Percentiles rank a stretch among this genome's conserved stretches.
Conservation (phyloP, 2,888 invertebrate genomes). For the Acleris cristana region DNA sequence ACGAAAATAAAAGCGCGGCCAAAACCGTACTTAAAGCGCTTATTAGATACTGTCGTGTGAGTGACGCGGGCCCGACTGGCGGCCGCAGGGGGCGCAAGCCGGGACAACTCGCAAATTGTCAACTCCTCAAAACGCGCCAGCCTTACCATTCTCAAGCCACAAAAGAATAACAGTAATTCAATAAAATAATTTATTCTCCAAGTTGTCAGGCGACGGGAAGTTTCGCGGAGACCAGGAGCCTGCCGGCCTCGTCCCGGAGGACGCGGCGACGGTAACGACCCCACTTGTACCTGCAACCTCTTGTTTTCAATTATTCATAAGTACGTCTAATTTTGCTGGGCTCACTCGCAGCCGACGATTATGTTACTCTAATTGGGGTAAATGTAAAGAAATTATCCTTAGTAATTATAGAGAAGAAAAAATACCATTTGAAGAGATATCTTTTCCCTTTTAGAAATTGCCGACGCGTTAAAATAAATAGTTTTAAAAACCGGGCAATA, state of each 20-base stretch:
- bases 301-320: conserved; percentile 76
- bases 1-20: too few relatives aligned
- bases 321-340: conserved; percentile 64
- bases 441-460: too few relatives aligned
- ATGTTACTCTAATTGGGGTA: conserved; percentile 54
- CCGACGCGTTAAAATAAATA: too few relatives aligned
- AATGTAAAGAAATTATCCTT: too few relatives aligned
- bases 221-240: conserved; percentile 64
- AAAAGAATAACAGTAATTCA: conserved; percentile 50
- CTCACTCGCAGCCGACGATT: conserved; percentile 54
- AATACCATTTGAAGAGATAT: too few relatives aligned
- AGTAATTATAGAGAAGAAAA: too few relatives aligned
- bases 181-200: conserved; percentile 58
- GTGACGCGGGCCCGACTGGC: not conserved
- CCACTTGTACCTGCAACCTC: conserved; percentile 71
- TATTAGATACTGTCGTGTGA: too few relatives aligned
- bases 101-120: conserved; percentile 18
- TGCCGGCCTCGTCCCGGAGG: conserved; percentile 68
- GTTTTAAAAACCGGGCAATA: too few relatives aligned
- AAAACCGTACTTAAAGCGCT: too few relatives aligned
- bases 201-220: conserved; percentile 57
- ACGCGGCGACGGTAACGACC: conserved; percentile 64
- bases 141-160: conserved; percentile 33
- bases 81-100: not conserved
- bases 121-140: conserved; percentile 19